phyloP scores from a whole-genome alignment of 2,888 invertebrate species.

The Periphyllus acericola region DNA sequence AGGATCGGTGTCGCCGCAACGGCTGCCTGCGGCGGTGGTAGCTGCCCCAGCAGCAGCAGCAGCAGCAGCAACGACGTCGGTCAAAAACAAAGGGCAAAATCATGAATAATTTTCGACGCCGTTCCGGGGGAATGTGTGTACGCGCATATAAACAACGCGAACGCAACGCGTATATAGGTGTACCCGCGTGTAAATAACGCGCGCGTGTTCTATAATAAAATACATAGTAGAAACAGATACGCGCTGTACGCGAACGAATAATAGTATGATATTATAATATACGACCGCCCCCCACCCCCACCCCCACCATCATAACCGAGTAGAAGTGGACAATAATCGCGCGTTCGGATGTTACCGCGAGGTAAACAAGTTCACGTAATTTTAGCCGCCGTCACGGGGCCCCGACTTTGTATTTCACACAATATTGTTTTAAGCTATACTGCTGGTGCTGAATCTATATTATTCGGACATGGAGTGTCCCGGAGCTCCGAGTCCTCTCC shows the following conservation, averaged over 20 bases:
- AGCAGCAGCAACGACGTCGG: neutral
- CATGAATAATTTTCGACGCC: slow-evolving; percentile 50
- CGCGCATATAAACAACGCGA: neutral
- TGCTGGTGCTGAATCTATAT: neutral
- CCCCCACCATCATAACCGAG: no score
- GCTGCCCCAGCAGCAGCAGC: neutral
- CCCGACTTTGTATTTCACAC: neutral
- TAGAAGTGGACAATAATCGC: neutral
- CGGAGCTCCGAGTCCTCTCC: neutral
- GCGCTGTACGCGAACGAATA: neutral
- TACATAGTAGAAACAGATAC: neutral
- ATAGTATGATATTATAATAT: neutral
- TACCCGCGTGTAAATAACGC: no score
- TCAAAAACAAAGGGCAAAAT: slow-evolving; percentile 40
- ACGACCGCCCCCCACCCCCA: no score
- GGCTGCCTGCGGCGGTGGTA: neutral
- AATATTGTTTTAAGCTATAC: slow-evolving; percentile 1
- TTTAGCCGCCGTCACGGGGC: slow-evolving; percentile 1
- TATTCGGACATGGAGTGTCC: neutral
- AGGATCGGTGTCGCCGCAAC: slow-evolving; percentile 16
- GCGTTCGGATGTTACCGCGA: neutral
- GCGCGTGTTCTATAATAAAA: neutral
- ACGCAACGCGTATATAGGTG: no score
- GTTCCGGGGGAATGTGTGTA: slow-evolving; percentile 13
- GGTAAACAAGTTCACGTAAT: slow-evolving; percentile 2